Percentiles rank a stretch among this genome's conserved stretches.
Evolutionary conservation across 2,888 invertebrate genomes (phyloP).

Genomic region (Odontomyia ornata): DNA sequence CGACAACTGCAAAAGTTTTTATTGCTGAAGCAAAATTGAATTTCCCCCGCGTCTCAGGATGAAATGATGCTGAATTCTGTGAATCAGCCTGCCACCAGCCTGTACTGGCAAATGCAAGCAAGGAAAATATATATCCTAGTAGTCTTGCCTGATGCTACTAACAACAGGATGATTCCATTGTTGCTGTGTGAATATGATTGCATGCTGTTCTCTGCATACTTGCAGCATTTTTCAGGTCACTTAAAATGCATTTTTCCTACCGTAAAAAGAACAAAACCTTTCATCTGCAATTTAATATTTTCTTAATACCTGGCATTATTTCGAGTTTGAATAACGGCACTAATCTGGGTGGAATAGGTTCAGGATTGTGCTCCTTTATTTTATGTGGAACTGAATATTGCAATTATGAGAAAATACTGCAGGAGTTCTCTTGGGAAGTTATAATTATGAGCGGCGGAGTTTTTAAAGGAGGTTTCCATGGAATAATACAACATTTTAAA

Average conservation of each 20-base stretch:
- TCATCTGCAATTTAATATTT: background rate
- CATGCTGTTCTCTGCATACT: background rate
- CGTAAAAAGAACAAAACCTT: background rate
- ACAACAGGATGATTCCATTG: background rate
- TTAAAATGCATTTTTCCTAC: background rate
- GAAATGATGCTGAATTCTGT: background rate
- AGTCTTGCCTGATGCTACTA: background rate
- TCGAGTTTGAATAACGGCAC: too few relatives aligned
- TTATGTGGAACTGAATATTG: too few relatives aligned
- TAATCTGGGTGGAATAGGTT: too few relatives aligned
- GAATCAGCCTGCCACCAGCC: background rate
- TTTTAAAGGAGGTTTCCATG: too few relatives aligned
- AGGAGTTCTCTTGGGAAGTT: too few relatives aligned
- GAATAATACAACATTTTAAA: too few relatives aligned
- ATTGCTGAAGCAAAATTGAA: conserved; percentile 36
- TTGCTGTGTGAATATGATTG: background rate
- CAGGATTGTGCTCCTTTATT: too few relatives aligned
- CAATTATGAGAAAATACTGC: too few relatives aligned
- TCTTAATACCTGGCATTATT: background rate
- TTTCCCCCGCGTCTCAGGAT: background rate
- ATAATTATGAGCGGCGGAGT: too few relatives aligned
- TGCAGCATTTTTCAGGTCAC: background rate
- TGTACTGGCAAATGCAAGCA: background rate
- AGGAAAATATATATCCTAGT: background rate
- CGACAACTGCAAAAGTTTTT: conserved; percentile 33